phyloP scores from a whole-genome alignment of 2,113 vertebrate genomes.

The Pholis gunnellus region DNA sequence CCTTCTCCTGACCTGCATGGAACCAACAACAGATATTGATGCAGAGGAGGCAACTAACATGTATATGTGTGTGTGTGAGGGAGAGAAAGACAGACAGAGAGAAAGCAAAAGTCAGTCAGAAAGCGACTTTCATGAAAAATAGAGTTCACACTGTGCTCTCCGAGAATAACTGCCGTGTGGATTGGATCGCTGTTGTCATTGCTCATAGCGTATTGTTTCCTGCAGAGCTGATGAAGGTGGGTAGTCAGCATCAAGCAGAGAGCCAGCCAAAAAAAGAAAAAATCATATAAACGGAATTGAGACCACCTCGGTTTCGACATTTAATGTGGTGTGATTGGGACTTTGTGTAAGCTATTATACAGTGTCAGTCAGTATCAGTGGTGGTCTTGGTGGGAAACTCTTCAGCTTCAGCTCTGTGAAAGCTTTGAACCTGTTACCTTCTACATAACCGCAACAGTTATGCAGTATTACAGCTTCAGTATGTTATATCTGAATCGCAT shows the following conservation, averaged over 20 bases:
- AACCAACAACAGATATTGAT: constrained; percentile 5
- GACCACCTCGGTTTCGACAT: constrained; percentile 11
- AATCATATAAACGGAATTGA: constrained; percentile 24
- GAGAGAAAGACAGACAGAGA: neutral
- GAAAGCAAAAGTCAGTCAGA: constrained; percentile 19
- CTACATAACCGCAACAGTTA: neutral
- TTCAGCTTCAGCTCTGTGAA: neutral
- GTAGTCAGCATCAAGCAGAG: constrained; percentile 42
- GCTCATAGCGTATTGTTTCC: constrained; percentile 49
- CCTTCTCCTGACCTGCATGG: neutral
- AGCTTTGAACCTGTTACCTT: constrained; percentile 20
- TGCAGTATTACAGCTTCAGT: neutral
- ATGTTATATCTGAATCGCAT: neutral
- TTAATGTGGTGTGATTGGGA: constrained; percentile 23
- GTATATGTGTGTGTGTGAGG: neutral
- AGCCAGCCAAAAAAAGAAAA: constrained; percentile 27
- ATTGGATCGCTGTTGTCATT: constrained; percentile 43
- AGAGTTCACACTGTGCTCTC: constrained; percentile 45
- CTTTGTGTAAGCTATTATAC: constrained; percentile 16
- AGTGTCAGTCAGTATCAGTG: constrained; percentile 24
- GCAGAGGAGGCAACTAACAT: neutral
- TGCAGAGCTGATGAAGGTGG: constrained; percentile 45
- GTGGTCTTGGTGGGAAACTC: neutral
- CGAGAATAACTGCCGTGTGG: constrained; percentile 38
- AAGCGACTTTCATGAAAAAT: constrained; percentile 45